Evolutionary conservation across 2,113 vertebrate genomes (phyloP).

Genomic region (Tor tambroides): DNA sequence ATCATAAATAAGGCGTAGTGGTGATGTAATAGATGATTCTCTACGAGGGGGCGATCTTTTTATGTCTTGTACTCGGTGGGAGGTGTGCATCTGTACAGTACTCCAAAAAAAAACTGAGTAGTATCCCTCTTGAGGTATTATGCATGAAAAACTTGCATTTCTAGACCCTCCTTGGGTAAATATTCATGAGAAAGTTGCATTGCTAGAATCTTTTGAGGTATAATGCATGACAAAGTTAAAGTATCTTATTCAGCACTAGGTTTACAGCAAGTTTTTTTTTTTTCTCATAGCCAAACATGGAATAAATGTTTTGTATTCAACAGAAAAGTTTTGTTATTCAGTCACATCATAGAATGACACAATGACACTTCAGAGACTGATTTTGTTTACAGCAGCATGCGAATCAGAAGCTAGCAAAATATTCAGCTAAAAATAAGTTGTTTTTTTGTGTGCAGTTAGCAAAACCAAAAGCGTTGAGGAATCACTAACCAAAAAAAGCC

Average conservation of each 20-base stretch:
- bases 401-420: not conserved
- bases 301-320: not conserved
- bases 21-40: slow-evolving; percentile 24
- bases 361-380: slow-evolving; percentile 8
- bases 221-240: slow-evolving; percentile 18
- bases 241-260: not conserved
- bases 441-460: not conserved
- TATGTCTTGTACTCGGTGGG: not conserved
- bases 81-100: not conserved
- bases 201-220: slow-evolving; percentile 7
- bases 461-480: not conserved
- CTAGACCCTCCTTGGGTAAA: not conserved
- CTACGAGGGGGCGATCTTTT: not conserved
- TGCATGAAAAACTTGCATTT: not conserved
- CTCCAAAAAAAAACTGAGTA: not conserved
- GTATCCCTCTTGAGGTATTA: slow-evolving; percentile 12
- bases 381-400: not conserved
- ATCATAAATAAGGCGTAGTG: slow-evolving; percentile 19
- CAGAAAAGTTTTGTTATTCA: slow-evolving; percentile 6
- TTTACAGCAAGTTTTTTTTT: not conserved
- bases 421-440: not conserved
- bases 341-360: slow-evolving; percentile 12
- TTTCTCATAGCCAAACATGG: not conserved
- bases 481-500: not conserved
- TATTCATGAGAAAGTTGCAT: not conserved